Base-by-base conservation (phyloP, 2,113 vertebrate species). In the Tauraco erythrolophus region DNA sequence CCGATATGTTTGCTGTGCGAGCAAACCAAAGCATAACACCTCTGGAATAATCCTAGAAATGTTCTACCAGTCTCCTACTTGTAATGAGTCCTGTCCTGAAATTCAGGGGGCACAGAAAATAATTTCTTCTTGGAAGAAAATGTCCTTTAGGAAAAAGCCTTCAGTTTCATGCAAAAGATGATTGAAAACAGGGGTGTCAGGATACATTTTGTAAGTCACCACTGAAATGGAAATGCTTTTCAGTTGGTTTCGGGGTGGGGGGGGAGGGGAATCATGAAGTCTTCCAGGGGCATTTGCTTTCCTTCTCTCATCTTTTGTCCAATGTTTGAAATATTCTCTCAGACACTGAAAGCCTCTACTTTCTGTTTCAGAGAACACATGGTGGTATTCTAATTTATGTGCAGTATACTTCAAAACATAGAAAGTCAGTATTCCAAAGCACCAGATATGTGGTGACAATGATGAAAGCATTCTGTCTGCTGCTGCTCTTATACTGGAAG, bases 1-100 rank as follows among this genome's bases (percentile, higher is more conserved):
- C 33, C n/a, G 39, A 3, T 27, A 12, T 11, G 27, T 60, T 54
- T 94, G 33, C 8, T 57, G 9, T 57, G 46, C 33, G 39, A 74
- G 43, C 37, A 14, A 16, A 24, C 7, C 21, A 56, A 60, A 48
- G 39, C 9, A 1, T 21, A 53, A 31, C n/a, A 68, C 4, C 23
- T 62, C 9, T 46, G 17, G 28, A 65, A 28, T 27, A 70, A 69
- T 31, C 28, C 24, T 37, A 46, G 46, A 50, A 66, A 62, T 61
- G 19, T 14, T 68, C 30, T 76, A 0, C 71, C 7, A 1, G 3
- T 74, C 41, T 61, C 14, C 6, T n/a, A 2, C 65, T 69, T 72
- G 21, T 75, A 71, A 45, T 1, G 2, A 66, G 18, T 68, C 33
- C 57, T 85, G 33, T 56, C 5, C 16, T 64, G 60, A 62, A 58